Base-by-base conservation (phyloP, 92 coral and sea anemone genomes). In the Parazoanthus darwini region DNA sequence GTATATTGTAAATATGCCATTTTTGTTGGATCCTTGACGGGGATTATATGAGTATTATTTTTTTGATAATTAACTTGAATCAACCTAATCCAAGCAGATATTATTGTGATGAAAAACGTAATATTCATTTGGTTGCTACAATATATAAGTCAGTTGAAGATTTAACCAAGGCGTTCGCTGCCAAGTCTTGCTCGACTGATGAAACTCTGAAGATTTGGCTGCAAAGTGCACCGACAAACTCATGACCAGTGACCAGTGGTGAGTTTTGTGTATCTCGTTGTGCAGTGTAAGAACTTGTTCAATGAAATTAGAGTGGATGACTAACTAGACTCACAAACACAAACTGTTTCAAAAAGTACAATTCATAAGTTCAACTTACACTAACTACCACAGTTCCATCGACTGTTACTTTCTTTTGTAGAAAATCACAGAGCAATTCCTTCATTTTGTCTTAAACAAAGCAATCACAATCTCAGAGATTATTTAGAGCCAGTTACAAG, bases 401-500 rank as follows among this genome's bases (percentile, higher is more conserved):
- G 23, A 93, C 77, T 20, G 89, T 85, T 59, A 93, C 81, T 82
- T 77, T 91, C 66, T 39, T 88, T 75, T 80, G 42, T 15, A 79
- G 82, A 70, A 79, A 85, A 72, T 92, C 94, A 88, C 85, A 93
- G 29, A 93, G 79, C 39, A 93, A 15, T 85, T 93, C 94, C 65
- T 81, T 92, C 94, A 93, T 93, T 86, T 78, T 46, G 10, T 54
- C 26, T 8, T 70, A 2, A 39, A 20, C 15, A 58, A 22, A 81
- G 26, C 50, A 63, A 37, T 20, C 18, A 63, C 35, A 33, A 13
- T 63, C 18, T 33, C 54, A 37, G 29, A 56, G 48, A 16, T 1
- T 11, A 18, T 76, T 20, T 37, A 39, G 51, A 42, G 23, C 16
- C 11, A 10, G 11, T 39, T 76, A 9, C 51, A 76, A 76, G 51